A percentile compares a stretch with the other conserved stretches of the same genome.
These are phyloP conservation scores for Tenualosa thibaudeaui DNA, from an alignment of 2,797 vertebrate genomes.

Conservation along the genomic window DNA sequence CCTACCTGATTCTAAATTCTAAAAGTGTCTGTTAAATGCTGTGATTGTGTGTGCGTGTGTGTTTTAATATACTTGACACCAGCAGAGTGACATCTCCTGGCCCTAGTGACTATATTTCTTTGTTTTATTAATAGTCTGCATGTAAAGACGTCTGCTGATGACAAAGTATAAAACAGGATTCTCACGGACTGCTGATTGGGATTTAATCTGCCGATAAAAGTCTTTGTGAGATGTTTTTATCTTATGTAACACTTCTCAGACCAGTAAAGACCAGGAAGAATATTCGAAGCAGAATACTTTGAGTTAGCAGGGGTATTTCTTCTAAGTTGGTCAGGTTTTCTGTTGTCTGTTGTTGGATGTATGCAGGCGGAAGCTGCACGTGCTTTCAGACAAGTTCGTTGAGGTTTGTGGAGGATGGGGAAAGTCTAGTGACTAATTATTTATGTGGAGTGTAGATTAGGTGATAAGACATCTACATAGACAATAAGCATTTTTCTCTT, in stretches of 20 bases:
- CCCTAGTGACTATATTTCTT: neutral
- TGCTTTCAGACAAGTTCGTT: slow-evolving; percentile 17
- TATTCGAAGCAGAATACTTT: neutral
- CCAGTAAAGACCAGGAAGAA: neutral
- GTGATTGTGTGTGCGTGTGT: too few species aligned
- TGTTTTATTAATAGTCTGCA: neutral
- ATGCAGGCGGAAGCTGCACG: slow-evolving; percentile 1
- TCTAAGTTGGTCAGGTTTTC: too few species aligned
- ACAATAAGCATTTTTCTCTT: neutral
- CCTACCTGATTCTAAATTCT: too few species aligned
- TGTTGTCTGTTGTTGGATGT: neutral
- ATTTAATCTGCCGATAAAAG: neutral
- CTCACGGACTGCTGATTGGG: neutral
- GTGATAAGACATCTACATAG: neutral
- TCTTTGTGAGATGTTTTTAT: neutral
- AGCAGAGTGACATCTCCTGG: neutral
- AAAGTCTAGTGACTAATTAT: slow-evolving; percentile 12
- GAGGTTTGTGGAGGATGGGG: slow-evolving; percentile 39
- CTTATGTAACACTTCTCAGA: neutral
- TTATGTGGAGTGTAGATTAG: slow-evolving; percentile 3
- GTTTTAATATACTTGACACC: neutral
- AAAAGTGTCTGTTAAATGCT: too few species aligned
- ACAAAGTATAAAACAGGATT: neutral
- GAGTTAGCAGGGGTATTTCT: neutral
- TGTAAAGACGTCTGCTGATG: neutral